A percentile compares a stretch with the other conserved stretches of the same genome.
phyloP scores from a whole-genome alignment of 2,113 vertebrate species.

The Cochlearius cochlearius region DNA sequence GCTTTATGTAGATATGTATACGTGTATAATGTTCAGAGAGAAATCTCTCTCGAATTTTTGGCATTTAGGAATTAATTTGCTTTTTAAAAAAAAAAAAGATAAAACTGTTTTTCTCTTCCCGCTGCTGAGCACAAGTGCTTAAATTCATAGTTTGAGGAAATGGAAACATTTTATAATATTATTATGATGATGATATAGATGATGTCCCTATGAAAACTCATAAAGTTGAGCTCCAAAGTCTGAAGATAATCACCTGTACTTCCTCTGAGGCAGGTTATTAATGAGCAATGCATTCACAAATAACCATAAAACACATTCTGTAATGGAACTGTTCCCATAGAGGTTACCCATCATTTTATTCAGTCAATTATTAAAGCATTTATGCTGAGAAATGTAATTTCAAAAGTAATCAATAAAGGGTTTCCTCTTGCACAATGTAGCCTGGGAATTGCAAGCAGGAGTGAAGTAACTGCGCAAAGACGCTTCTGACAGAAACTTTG shows the following conservation, averaged over 20 bases:
- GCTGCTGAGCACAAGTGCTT: background rate
- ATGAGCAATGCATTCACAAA: background rate
- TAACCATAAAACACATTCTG: constrained; percentile 13
- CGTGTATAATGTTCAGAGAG: background rate
- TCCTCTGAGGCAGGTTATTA: background rate
- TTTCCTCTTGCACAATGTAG: background rate
- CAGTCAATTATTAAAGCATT: constrained; percentile 38
- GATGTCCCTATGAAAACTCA: background rate
- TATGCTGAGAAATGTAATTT: constrained; percentile 47
- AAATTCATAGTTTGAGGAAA: background rate
- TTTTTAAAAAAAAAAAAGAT: background rate
- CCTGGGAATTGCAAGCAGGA: background rate
- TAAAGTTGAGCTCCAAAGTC: background rate
- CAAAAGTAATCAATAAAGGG: constrained; percentile 12
- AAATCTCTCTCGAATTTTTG: background rate
- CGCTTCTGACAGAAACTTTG: background rate
- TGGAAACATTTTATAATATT: background rate
- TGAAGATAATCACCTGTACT: background rate
- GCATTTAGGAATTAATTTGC: background rate
- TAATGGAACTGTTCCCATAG: background rate
- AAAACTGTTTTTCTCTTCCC: background rate
- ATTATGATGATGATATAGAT: background rate
- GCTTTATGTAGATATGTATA: background rate
- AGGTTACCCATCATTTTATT: constrained; percentile 36
- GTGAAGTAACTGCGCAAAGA: background rate